Base-by-base conservation (phyloP, 2,113 vertebrate species). In the Gymnorhina tibicen region DNA sequence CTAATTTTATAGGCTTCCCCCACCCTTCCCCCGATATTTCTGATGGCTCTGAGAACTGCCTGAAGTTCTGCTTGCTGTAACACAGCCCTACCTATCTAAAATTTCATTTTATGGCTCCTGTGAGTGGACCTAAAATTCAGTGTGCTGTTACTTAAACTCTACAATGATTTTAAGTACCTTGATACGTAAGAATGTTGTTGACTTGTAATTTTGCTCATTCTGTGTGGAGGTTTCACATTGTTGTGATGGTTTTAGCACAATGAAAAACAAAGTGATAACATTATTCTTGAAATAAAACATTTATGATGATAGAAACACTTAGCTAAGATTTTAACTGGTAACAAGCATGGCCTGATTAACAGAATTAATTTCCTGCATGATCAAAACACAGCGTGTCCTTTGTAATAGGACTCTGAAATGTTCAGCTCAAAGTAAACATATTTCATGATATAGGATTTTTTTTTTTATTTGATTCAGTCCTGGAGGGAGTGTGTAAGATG, bases 331-430 rank as follows among this genome's bases (percentile, higher is more conserved):
- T 92, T 74, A 86, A 62, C 63, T 50, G 68, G n/a, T 88, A 96
- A 86, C 28, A 92, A 86, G 76, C 75, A 59, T 77, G 35, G 21
- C 62, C 37, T 88, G 88, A 92, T 96, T 90, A 95, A 62, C 42
- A 80, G 75, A 83, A 84, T 95, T 93, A 74, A 93, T 94, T 96
- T 96, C 75, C 55, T 88, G 55, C 47, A 91, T 92, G 79, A 92
- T 93, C 68, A 89, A 90, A 97, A 93, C 50, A 35, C 46, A 73
- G 5, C 0, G 0, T 94, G 44, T 93, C 82, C 67, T 92, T 94
- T 91, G 33, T 70, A 80, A 67, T 52, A 86, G 64, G 39, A 74
- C 83, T 93, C 53, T 73, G 70, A 85, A 68, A 87, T 82, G 37
- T 85, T 89, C 58, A 85, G 23, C 37, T 92, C 1, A 9, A 70